Evolutionary conservation across 1,140 invertebrate species (phyloP), one percentile per base, ranked within the genome.

Genomic region (Venustaconcha ellipsiformis): DNA sequence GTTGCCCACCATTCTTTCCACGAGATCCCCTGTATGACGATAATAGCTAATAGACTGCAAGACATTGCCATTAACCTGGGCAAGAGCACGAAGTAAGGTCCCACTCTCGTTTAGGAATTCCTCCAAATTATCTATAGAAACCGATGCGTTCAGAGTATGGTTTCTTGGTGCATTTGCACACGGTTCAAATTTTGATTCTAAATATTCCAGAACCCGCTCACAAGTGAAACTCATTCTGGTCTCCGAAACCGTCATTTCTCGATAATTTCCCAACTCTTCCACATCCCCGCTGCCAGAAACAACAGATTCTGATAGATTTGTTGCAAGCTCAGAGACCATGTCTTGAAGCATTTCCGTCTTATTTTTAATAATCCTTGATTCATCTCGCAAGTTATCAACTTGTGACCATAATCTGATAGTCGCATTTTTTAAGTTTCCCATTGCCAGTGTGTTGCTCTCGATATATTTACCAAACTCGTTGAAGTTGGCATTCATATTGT

Each of bases 41-140:
- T 80, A 78, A 30, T 76, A 76, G n/a, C 74, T 74, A 18, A 81
- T 72, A 48, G 82, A 79, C 20, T 83, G 79, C 23, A 74, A 78
- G 13, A 82, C 65, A 59, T 77, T 80, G 15, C 68, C 71, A 8
- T 80, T 82, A 63, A 82, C 78, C 60, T 75, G 78, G 13, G 76
- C 68, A 20, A 82, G 56, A 23, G 77, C 72, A 62, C 72, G 68
- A 30, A 80, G 65, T 62, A 82, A 68, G 37, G 63, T 78, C 58
- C 58, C 72, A 57, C 65, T 74, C 67, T 78, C 63, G 57, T 59
- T 77, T 72, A 63, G 59, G 59, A 77, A 77, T 18, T 72, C 63
- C 11, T 17, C 37, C n/a, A 65, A 57, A 63, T 37, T 20, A 23
- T 60, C 26, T 11, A 57, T 62, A 26, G 14, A 8, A 37, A 18